Evolutionary conservation across 2,113 vertebrate species (phyloP).

Genomic region (Glareola pratincola): DNA sequence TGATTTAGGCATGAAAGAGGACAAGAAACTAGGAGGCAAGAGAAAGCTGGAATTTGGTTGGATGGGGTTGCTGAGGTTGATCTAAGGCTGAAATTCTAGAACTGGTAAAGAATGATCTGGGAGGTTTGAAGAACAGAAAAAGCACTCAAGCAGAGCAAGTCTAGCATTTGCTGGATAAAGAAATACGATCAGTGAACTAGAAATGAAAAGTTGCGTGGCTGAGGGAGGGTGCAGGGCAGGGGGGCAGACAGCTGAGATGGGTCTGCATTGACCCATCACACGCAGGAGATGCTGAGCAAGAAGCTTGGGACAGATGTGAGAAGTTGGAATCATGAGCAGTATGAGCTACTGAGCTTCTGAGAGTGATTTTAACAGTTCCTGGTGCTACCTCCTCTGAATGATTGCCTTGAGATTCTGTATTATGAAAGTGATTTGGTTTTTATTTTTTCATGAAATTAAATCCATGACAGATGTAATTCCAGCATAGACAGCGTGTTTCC

Average conservation of each 20-base stretch:
- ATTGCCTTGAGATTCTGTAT: neutral
- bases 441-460: neutral
- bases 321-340: neutral
- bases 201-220: neutral
- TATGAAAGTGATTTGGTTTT: neutral
- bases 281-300: neutral
- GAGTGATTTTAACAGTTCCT: neutral
- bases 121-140: neutral
- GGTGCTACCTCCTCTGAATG: neutral
- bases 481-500: neutral
- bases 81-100: neutral
- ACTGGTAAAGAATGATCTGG: neutral
- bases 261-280: neutral
- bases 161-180: neutral
- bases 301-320: neutral
- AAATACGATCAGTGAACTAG: neutral
- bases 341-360: neutral
- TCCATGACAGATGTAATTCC: neutral
- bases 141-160: neutral
- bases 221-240: neutral
- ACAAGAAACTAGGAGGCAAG: neutral
- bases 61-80: neutral
- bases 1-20: neutral
- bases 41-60: neutral
- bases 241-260: too few species aligned